phyloP scores from a whole-genome alignment of 2,113 vertebrate genomes.

The Hippopotamus amphibius region DNA sequence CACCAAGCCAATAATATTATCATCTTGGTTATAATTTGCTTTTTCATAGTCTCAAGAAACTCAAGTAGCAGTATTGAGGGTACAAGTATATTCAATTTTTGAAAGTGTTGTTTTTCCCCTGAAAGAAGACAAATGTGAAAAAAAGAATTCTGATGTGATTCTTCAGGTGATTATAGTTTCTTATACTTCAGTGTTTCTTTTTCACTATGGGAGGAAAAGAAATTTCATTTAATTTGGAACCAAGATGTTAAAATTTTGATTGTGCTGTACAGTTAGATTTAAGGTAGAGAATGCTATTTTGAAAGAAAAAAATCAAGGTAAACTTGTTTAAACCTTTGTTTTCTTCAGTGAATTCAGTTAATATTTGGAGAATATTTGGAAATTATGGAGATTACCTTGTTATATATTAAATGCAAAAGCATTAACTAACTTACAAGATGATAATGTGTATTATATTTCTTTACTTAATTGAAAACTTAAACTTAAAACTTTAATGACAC shows the following conservation, averaged over 20 bases:
- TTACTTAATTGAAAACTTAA: not conserved
- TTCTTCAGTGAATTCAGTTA: not conserved
- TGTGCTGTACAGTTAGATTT: not conserved
- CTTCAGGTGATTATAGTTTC: conserved; percentile 15
- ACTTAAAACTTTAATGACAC: not conserved
- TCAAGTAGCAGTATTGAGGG: not conserved
- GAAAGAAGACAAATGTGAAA: not conserved
- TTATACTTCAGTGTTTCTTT: conserved; percentile 26
- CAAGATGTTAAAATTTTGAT: conserved; percentile 21
- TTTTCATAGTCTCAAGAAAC: not conserved
- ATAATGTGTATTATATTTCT: not conserved
- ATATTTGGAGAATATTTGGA: not conserved
- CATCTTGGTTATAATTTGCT: conserved; percentile 26
- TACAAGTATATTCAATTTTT: not conserved
- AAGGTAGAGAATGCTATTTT: conserved; percentile 9
- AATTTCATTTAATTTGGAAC: not conserved
- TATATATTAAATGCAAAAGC: not conserved
- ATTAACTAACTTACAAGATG: not conserved
- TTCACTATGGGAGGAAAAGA: not conserved
- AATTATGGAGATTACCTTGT: not conserved
- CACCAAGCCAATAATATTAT: not conserved
- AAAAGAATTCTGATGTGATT: not conserved
- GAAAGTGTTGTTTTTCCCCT: not conserved
- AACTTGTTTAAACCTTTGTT: conserved; percentile 8
- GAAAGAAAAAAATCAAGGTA: not conserved